Evolutionary conservation across 1,140 invertebrate species (phyloP).

Genomic region (Thaumetopoea pityocampa): DNA sequence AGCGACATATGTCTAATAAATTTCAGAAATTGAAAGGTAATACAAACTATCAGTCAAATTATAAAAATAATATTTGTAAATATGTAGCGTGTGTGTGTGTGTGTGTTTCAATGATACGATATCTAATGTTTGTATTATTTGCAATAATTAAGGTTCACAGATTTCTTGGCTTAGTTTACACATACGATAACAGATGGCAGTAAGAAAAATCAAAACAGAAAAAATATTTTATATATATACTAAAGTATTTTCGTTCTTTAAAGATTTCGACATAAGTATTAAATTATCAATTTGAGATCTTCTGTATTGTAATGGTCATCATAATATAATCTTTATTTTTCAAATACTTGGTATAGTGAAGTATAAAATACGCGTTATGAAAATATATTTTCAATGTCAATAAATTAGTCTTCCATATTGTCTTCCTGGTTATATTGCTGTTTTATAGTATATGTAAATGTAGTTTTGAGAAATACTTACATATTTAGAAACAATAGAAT

Average conservation of each 20-base stretch:
- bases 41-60: slow-evolving; percentile 68
- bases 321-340: slow-evolving; percentile 26
- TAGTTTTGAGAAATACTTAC: slow-evolving; percentile 41
- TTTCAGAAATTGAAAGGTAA: slow-evolving; percentile 35
- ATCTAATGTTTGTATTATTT: slow-evolving; percentile 3
- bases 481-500: slow-evolving; percentile 51
- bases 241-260: too few species aligned
- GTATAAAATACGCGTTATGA: slow-evolving; percentile 8
- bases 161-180: background rate
- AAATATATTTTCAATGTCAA: slow-evolving; percentile 65
- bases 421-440: slow-evolving; percentile 26
- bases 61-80: slow-evolving; percentile 56
- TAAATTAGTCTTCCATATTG: slow-evolving; percentile 36
- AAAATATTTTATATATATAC: too few species aligned
- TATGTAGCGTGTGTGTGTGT: slow-evolving; percentile 42
- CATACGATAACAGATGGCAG: slow-evolving; percentile 5
- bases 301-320: slow-evolving; percentile 19
- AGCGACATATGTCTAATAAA: slow-evolving; percentile 19
- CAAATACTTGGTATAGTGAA: slow-evolving; percentile 21
- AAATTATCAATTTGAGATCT: background rate
- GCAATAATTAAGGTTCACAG: too few species aligned
- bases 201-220: too few species aligned
- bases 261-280: too few species aligned
- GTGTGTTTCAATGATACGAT: background rate
- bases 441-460: slow-evolving; percentile 18